Conservation (phyloP, 1,140 invertebrate genomes). For the Microplitis mediator region DNA sequence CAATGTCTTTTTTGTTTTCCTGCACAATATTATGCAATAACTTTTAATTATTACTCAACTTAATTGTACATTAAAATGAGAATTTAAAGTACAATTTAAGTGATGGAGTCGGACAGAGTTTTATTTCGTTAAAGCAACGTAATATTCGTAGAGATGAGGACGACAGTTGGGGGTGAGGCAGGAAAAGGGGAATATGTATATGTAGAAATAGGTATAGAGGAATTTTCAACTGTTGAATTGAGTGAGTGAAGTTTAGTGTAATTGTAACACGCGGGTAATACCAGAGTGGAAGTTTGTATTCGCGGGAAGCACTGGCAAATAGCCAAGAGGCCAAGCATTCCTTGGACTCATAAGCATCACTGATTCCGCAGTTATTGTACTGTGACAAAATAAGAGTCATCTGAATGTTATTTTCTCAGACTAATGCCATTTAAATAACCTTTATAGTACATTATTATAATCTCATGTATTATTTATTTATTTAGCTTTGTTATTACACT, state of each 20-base stretch:
- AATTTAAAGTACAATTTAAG: too few species aligned
- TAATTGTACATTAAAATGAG: too few species aligned
- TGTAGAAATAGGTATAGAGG: neutral
- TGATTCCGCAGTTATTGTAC: constrained; percentile 28
- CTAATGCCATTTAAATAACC: neutral
- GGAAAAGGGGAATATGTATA: neutral
- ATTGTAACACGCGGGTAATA: neutral
- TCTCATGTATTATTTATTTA: neutral
- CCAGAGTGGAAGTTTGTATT: constrained; percentile 14
- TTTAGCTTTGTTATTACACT: neutral
- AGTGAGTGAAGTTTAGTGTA: neutral
- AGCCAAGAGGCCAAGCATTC: constrained; percentile 25
- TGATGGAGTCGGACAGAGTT: too few species aligned
- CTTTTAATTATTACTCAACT: too few species aligned
- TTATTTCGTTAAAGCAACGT: too few species aligned
- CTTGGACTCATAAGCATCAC: constrained; percentile 23
- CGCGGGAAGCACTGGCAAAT: constrained; percentile 25
- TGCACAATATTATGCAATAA: neutral
- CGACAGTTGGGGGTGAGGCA: neutral
- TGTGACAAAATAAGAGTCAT: constrained; percentile 8
- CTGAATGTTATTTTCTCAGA: neutral
- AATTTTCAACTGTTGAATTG: neutral
- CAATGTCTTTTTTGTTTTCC: too few species aligned
- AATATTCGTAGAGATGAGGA: neutral
- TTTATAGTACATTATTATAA: neutral